These are phyloP conservation scores for Drosophila diplacantha DNA, from an alignment of 2,888 invertebrate species.

Conservation along the genomic window DNA sequence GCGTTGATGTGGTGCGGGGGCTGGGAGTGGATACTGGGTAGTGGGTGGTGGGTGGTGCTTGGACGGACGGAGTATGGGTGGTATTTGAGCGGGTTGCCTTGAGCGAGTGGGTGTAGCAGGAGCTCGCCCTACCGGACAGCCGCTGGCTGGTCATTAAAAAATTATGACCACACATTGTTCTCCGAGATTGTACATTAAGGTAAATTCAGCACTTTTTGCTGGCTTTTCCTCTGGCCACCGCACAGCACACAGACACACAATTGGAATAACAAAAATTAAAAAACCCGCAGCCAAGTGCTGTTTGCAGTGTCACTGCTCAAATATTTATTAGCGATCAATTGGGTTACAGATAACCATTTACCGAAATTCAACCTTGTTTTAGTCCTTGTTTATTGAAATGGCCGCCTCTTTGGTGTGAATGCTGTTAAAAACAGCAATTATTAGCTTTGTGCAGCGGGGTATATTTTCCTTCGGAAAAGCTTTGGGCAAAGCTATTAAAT, in stretches of 20 bases:
- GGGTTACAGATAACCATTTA: background rate
- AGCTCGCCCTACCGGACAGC: conserved; percentile 20
- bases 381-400: background rate
- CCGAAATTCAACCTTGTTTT: background rate
- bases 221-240: conserved; percentile 14
- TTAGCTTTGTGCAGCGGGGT: background rate
- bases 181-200: conserved; percentile 31
- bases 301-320: conserved; percentile 13
- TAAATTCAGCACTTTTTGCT: conserved; percentile 33
- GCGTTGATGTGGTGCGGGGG: conserved; percentile 41
- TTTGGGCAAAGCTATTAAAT: conserved; percentile 9
- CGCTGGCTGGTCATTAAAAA: conserved; percentile 63
- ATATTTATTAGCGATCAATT: conserved; percentile 26
- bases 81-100: conserved; percentile 16
- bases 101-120: background rate
- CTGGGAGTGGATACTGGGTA: background rate
- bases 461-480: conserved; percentile 1
- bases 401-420: background rate
- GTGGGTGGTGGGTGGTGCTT: background rate
- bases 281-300: conserved; percentile 12
- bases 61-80: background rate
- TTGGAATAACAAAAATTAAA: conserved; percentile 34
- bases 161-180: conserved; percentile 63
- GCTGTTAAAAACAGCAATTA: conserved; percentile 7
- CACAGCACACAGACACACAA: conserved; percentile 1